Percentiles rank a stretch among this genome's conserved stretches.
These are phyloP conservation scores for Meriones unguiculatus DNA, from an alignment of 2,113 vertebrate genomes.

Conservation along the genomic window DNA sequence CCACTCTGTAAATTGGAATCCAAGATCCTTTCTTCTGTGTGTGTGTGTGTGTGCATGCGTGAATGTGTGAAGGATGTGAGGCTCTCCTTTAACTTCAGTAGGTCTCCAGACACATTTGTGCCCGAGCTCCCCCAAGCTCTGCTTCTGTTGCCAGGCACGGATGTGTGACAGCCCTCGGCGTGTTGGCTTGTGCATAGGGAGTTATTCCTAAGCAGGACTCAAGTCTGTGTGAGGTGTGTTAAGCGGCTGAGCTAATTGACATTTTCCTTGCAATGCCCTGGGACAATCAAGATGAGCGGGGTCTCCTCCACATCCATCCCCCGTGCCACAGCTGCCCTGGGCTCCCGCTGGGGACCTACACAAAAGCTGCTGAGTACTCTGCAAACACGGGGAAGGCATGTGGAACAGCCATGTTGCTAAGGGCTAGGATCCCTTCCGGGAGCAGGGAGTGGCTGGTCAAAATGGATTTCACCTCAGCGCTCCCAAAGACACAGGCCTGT, in stretches of 20 bases:
- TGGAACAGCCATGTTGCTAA: neutral
- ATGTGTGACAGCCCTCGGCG: neutral
- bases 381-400: neutral
- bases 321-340: neutral
- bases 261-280: neutral
- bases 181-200: neutral
- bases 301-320: slow-evolving; percentile 24
- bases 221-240: slow-evolving; percentile 26
- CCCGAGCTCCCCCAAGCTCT: neutral
- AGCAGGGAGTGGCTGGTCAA: neutral
- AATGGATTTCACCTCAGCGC: neutral
- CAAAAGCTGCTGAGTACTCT: slow-evolving; percentile 30
- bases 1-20: slow-evolving; percentile 62
- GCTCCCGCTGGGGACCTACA: slow-evolving; percentile 12
- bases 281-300: neutral
- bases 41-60: neutral
- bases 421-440: neutral
- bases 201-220: neutral
- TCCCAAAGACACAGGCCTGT: neutral
- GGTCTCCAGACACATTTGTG: neutral
- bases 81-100: neutral
- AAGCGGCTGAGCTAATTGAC: neutral
- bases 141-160: neutral
- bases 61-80: neutral
- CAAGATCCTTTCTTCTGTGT: slow-evolving; percentile 22